Conservation (phyloP, 2,113 vertebrate genomes). For the Sarotherodon lohbergeri region DNA sequence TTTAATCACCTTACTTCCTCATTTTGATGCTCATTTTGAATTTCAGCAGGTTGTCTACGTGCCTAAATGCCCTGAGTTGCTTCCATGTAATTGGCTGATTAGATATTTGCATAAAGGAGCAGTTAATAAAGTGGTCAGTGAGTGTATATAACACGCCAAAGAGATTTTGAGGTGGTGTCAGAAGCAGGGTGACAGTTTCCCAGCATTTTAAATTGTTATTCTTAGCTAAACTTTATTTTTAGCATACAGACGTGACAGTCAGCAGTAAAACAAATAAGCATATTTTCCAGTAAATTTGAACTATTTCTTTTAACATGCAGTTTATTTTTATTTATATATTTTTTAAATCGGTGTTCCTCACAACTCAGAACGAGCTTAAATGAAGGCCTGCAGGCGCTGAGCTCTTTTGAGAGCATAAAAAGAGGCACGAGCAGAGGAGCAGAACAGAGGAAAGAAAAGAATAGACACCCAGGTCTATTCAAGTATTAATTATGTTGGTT, state of each 20-base stretch:
- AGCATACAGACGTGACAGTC: not conserved
- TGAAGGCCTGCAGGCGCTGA: not conserved
- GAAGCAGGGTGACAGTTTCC: not conserved
- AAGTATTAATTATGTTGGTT: constrained; percentile 43
- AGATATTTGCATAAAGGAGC: not conserved
- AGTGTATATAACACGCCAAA: not conserved
- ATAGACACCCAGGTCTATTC: constrained; percentile 7
- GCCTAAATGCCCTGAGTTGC: not conserved
- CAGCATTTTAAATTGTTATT: not conserved
- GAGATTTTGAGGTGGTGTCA: not conserved
- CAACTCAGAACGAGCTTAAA: not conserved
- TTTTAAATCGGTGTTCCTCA: constrained; percentile 1
- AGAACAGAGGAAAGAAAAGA: constrained; percentile 2
- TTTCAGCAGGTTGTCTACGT: not conserved
- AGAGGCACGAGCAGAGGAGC: not conserved
- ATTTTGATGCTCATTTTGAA: not conserved
- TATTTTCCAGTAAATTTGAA: not conserved
- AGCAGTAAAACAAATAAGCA: not conserved
- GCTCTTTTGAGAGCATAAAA: not conserved
- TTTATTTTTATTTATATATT: not conserved
- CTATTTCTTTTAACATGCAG: not conserved
- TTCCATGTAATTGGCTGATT: not conserved
- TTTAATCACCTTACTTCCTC: not conserved
- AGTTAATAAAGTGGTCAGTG: not conserved
- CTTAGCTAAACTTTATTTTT: not conserved